These are phyloP conservation scores for Calameuta pallipes DNA, from an alignment of 2,888 invertebrate genomes.

Conservation along the genomic window DNA sequence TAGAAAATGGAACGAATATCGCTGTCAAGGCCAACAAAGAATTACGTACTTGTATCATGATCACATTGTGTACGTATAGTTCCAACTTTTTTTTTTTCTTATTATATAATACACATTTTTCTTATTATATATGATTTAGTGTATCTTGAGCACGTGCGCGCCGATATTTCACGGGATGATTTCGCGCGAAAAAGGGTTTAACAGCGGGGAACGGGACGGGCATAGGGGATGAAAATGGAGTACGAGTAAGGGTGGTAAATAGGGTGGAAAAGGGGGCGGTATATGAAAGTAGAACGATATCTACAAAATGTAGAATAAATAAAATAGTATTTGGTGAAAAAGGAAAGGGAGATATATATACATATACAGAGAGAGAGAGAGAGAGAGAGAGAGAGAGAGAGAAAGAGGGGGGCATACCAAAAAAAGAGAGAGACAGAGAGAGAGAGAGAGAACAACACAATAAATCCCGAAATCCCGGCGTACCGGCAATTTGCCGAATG, in stretches of 20 bases:
- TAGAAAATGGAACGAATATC: not conserved
- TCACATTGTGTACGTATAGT: not conserved
- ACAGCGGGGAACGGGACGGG: not conserved
- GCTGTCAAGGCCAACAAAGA: too few relatives aligned
- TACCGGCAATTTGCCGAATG: constrained; percentile 39
- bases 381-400: too few relatives aligned
- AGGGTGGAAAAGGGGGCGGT: not conserved
- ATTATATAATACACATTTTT: too few relatives aligned
- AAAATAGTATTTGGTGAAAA: constrained; percentile 33
- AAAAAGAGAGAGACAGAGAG: too few relatives aligned
- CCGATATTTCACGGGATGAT: not conserved
- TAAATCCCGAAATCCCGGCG: constrained; percentile 29
- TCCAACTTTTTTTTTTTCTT: too few relatives aligned
- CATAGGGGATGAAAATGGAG: not conserved
- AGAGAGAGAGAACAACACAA: constrained; percentile 12
- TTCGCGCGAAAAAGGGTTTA: not conserved
- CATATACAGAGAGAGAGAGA: too few relatives aligned
- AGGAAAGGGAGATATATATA: not conserved
- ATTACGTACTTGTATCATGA: too few relatives aligned
- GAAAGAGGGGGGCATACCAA: too few relatives aligned
- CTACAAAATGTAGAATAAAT: constrained; percentile 37
- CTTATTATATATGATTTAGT: too few relatives aligned
- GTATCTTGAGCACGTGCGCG: not conserved
- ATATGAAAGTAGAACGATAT: not conserved
- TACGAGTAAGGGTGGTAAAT: not conserved